These are phyloP conservation scores for Podiceps cristatus DNA, from an alignment of 2,113 vertebrate genomes.

Conservation along the genomic window DNA sequence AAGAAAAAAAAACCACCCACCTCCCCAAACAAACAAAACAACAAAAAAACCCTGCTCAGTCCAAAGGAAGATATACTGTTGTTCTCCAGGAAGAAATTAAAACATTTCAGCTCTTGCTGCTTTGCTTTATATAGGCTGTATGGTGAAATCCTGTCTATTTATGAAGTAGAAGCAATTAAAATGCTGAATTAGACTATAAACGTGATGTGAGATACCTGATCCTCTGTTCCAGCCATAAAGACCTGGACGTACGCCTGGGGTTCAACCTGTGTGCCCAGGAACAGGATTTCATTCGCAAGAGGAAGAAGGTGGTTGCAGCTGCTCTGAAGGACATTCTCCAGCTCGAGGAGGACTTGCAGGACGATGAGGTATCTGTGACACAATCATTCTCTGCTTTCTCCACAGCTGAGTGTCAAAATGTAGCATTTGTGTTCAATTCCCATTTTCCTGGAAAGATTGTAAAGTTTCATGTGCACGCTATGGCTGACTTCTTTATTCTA, in stretches of 20 bases:
- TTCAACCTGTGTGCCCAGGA: constrained; percentile 82
- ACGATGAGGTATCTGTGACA: constrained; percentile 69
- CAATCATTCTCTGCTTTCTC: neutral
- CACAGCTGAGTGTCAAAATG: neutral
- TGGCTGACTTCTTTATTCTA: neutral
- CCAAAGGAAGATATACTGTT: neutral
- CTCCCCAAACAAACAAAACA: too few species aligned
- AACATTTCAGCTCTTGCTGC: neutral
- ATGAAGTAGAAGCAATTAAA: neutral
- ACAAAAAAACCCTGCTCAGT: neutral
- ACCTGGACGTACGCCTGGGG: constrained; percentile 78
- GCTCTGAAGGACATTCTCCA: constrained; percentile 80
- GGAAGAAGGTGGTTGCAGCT: constrained; percentile 74
- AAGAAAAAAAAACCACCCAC: too few species aligned
- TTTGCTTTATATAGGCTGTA: neutral
- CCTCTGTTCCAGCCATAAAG: constrained; percentile 62
- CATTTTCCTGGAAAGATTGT: neutral
- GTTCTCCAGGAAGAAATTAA: neutral
- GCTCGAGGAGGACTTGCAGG: constrained; percentile 72
- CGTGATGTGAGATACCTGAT: neutral
- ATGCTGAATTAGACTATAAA: neutral
- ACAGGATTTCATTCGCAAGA: constrained; percentile 79
- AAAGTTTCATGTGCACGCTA: neutral
- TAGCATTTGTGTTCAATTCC: neutral
- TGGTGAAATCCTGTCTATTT: neutral